Base-by-base conservation (phyloP, 2,113 vertebrate genomes). In the Xyliphius kryptos region DNA sequence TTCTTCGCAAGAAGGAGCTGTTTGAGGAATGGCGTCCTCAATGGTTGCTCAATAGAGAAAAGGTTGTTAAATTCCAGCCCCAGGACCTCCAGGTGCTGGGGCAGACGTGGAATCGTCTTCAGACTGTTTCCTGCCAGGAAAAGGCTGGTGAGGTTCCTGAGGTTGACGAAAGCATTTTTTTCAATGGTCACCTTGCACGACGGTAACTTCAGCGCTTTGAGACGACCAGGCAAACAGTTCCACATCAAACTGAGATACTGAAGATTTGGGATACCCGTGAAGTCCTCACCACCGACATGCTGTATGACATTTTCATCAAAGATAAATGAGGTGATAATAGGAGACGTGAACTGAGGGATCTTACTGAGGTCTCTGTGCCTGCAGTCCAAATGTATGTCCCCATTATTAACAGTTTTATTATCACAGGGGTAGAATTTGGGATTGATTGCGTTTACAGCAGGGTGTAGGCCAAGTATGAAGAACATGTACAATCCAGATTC, bases 101-200 rank as follows among this genome's bases (percentile, higher is more conserved):
- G 87, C 14, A 90, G 70, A 49, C 15, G 44, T 7, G 88, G 88
- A 26, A 90, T 71, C 6, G 63, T 67, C 2, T 61, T 81, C 36
- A 90, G 78, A 63, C 85, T 84, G 67, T 90, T 90, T 59, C 86
- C 85, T 22, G 79, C 71, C 41, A 90, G 72, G 64, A 76, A 36
- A 9, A 89, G 73, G 44, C 6, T 9, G 11, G 21, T 37, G 36
- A 90, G 79, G 3, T 81, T 74, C 14, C 9, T 19, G 1, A 89
- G 72, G 8, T 14, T 9, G 32, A 68, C 68, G 65, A 90, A 85
- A 26, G 86, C 83, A 49, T 77, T 1, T 0, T 9, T 1, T 14
- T 82, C 40, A 12, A 90, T 85, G 3, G 38, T 16, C 63, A 90
- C 21, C 47, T 69, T 55, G 69, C 87, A 89, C 0, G 52, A 53